Evolutionary conservation across 2,797 vertebrate genomes (phyloP).

Genomic region (Otolemur crassicaudatus): DNA sequence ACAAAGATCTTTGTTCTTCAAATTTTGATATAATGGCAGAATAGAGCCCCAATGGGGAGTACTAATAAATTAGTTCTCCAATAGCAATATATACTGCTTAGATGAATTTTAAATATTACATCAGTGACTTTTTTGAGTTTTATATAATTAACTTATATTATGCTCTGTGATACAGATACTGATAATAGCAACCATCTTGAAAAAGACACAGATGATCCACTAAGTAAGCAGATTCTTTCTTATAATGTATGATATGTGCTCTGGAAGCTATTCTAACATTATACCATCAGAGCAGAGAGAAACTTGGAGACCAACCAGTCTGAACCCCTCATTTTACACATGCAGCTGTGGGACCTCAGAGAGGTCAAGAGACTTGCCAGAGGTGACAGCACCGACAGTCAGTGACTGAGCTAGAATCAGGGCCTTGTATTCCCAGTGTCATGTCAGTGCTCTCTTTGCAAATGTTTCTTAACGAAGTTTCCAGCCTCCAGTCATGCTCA

Average conservation of each 20-base stretch:
- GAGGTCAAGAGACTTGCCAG: not conserved
- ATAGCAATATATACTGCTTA: not conserved
- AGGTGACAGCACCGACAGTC: not conserved
- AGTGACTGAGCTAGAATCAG: not conserved
- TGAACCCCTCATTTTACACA: not conserved
- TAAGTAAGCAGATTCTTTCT: not conserved
- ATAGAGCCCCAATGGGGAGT: not conserved
- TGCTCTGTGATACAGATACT: not conserved
- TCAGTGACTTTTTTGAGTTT: not conserved
- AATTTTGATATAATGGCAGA: conserved; percentile 11
- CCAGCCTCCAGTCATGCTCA: not conserved
- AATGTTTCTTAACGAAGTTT: conserved; percentile 43
- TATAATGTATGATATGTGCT: not conserved
- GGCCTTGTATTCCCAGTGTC: not conserved
- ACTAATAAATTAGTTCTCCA: not conserved
- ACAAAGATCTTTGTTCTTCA: not conserved
- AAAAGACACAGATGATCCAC: not conserved
- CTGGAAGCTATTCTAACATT: not conserved
- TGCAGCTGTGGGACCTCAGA: not conserved
- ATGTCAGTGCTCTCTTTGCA: conserved; percentile 17
- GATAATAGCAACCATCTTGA: not conserved
- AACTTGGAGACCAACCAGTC: not conserved
- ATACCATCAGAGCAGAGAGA: not conserved
- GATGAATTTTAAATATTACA: not conserved
- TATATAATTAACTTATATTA: not conserved